A percentile compares a stretch with the other conserved stretches of the same genome.
Evolutionary conservation across 2,888 invertebrate genomes (phyloP).

Genomic region (Melanostoma mellinum): DNA sequence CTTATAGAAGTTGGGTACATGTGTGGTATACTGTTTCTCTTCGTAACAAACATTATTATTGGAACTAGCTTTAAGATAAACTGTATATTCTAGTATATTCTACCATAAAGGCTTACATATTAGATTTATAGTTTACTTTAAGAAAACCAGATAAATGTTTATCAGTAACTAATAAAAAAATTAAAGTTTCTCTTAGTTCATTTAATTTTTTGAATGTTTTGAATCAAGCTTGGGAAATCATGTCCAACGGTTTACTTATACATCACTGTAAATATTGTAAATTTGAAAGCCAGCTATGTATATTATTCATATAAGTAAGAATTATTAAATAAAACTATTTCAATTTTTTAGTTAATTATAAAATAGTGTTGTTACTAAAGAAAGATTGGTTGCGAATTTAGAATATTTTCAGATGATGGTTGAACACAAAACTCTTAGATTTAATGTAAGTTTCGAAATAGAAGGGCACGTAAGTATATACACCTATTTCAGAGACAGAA

Average conservation of each 20-base stretch:
- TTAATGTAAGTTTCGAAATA: no score
- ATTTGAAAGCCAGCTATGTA: slow-evolving; percentile 49
- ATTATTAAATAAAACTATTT: slow-evolving; percentile 65
- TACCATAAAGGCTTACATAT: slow-evolving; percentile 53
- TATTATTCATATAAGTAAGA: slow-evolving; percentile 48
- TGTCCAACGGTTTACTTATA: slow-evolving; percentile 67
- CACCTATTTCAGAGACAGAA: no score
- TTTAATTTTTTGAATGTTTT: slow-evolving; percentile 26
- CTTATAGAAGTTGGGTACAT: slow-evolving; percentile 59
- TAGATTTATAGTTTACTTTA: slow-evolving; percentile 40
- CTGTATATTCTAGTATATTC: slow-evolving; percentile 60
- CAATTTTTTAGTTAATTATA: slow-evolving; percentile 69
- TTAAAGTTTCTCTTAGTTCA: slow-evolving; percentile 59
- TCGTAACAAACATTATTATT: slow-evolving; percentile 59
- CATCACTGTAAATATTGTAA: slow-evolving; percentile 70
- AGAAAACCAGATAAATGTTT: slow-evolving; percentile 20
- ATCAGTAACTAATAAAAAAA: slow-evolving; percentile 12
- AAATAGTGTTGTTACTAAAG: slow-evolving; percentile 27
- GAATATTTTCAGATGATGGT: background rate
- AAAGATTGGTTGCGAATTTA: background rate
- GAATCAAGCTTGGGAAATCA: slow-evolving; percentile 56
- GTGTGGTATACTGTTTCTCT: slow-evolving; percentile 53
- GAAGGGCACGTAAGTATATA: no score
- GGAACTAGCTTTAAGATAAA: slow-evolving; percentile 55
- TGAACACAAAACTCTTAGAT: background rate